These are phyloP conservation scores for Eptatretus atami DNA, from an alignment of 2,797 vertebrate species.

Conservation along the genomic window DNA sequence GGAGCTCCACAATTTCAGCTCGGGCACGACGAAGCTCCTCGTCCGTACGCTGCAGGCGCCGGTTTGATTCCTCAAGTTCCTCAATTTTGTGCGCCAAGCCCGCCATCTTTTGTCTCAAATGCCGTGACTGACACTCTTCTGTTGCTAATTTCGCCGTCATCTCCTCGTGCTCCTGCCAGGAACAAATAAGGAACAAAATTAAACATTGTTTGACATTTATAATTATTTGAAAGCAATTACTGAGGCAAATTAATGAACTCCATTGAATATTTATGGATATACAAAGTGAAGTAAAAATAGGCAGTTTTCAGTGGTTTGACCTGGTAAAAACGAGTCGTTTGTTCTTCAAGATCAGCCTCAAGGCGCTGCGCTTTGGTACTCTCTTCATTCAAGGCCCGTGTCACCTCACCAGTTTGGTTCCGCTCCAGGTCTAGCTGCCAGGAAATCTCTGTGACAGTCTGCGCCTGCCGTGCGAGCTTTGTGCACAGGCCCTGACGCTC, in stretches of 20 bases:
- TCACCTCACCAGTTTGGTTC: background rate
- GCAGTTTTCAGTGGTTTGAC: background rate
- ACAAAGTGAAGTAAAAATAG: too few relatives aligned
- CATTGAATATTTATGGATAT: too few relatives aligned
- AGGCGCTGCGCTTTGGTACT: background rate
- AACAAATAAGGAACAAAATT: background rate
- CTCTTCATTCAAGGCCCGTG: background rate
- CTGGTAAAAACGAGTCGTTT: slow-evolving; percentile 3
- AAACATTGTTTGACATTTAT: too few relatives aligned
- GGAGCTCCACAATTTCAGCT: slow-evolving; percentile 46
- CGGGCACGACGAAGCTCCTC: slow-evolving; percentile 57
- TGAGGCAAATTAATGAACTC: too few relatives aligned
- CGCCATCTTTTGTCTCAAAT: slow-evolving; percentile 38
- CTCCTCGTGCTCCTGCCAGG: slow-evolving; percentile 43
- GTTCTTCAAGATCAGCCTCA: slow-evolving; percentile 2
- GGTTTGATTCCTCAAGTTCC: slow-evolving; percentile 56
- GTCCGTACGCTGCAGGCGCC: slow-evolving; percentile 37
- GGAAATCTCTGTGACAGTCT: background rate
- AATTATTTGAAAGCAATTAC: too few relatives aligned
- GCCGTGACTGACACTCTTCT: slow-evolving; percentile 43
- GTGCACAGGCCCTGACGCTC: slow-evolving; percentile 29
- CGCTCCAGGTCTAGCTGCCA: slow-evolving; percentile 1
- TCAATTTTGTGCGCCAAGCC: slow-evolving; percentile 30
- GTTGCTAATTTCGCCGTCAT: slow-evolving; percentile 34
- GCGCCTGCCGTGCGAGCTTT: background rate